These are phyloP conservation scores for Rhea pennata DNA, from an alignment of 2,113 vertebrate species.

Conservation along the genomic window DNA sequence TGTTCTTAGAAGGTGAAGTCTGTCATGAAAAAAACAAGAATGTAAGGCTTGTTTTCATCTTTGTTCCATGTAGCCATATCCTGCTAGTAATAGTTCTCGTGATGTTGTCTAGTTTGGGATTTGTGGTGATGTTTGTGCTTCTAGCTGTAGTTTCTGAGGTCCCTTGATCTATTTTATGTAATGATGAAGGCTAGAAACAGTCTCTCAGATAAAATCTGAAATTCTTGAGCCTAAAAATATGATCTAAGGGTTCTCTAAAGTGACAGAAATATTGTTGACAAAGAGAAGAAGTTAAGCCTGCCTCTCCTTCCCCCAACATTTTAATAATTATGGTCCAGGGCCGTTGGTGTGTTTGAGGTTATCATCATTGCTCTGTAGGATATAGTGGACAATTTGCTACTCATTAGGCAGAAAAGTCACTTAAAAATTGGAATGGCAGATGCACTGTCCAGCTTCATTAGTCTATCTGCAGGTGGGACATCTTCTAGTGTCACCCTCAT, in stretches of 20 bases:
- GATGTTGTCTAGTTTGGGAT: constrained; percentile 9
- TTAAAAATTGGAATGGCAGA: background rate
- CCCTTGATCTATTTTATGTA: background rate
- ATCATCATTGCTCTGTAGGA: background rate
- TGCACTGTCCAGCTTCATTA: background rate
- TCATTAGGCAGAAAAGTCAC: background rate
- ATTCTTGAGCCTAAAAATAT: background rate
- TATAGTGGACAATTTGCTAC: background rate
- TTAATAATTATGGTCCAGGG: background rate
- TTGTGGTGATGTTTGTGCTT: constrained; percentile 12
- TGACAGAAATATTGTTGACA: background rate
- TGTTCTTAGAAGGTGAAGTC: constrained; percentile 38
- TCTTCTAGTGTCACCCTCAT: background rate
- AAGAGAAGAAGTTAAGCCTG: background rate
- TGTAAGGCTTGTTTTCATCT: constrained; percentile 48
- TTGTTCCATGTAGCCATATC: background rate
- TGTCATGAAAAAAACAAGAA: constrained; percentile 28
- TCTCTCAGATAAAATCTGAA: background rate
- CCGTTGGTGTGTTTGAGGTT: background rate
- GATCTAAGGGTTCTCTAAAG: background rate
- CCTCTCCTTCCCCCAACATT: background rate
- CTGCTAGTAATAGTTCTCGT: background rate
- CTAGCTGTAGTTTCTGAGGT: background rate
- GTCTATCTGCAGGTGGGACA: background rate
- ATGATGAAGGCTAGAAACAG: background rate